phyloP scores from a whole-genome alignment of 1,140 invertebrate species.

The Tetramorium simillimum region DNA sequence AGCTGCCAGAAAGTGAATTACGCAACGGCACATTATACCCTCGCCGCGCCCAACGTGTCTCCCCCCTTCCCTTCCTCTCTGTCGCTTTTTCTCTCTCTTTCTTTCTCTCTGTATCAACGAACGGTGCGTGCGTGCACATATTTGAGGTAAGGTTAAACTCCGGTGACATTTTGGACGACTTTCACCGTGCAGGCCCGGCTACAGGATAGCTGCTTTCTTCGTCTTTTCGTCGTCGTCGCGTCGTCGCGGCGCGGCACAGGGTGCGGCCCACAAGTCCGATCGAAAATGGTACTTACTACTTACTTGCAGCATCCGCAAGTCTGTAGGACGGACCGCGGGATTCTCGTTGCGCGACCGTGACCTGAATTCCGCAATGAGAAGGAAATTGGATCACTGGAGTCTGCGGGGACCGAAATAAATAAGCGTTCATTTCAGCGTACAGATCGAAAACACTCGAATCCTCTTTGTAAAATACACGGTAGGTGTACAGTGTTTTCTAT shows the following conservation, averaged over 20 bases:
- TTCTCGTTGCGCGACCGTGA: constrained; percentile 50
- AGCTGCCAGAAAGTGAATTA: constrained; percentile 58
- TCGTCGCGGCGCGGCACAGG: not conserved
- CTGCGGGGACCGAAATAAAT: not conserved
- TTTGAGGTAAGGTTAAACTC: constrained; percentile 74
- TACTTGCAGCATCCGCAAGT: constrained; percentile 26
- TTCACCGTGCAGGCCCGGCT: constrained; percentile 67
- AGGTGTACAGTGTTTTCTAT: not conserved
- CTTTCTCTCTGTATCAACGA: not conserved
- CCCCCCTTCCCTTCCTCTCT: not conserved
- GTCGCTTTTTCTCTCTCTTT: not conserved
- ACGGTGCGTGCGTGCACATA: constrained; percentile 36
- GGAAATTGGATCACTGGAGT: not conserved
- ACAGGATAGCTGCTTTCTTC: constrained; percentile 72
- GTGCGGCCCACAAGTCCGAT: constrained; percentile 26
- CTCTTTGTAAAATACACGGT: not conserved
- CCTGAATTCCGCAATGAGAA: constrained; percentile 38
- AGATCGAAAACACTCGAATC: not conserved
- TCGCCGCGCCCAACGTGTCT: constrained; percentile 42
- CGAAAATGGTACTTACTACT: constrained; percentile 45
- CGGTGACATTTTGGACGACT: constrained; percentile 76
- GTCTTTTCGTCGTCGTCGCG: constrained; percentile 62
- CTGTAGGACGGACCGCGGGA: not conserved
- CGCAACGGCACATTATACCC: constrained; percentile 59
- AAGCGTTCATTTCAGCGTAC: not conserved